A percentile compares a stretch with the other conserved stretches of the same genome.
These are phyloP conservation scores for Diachasma alloeum DNA, from an alignment of 1,140 invertebrate species.

Conservation along the genomic window DNA sequence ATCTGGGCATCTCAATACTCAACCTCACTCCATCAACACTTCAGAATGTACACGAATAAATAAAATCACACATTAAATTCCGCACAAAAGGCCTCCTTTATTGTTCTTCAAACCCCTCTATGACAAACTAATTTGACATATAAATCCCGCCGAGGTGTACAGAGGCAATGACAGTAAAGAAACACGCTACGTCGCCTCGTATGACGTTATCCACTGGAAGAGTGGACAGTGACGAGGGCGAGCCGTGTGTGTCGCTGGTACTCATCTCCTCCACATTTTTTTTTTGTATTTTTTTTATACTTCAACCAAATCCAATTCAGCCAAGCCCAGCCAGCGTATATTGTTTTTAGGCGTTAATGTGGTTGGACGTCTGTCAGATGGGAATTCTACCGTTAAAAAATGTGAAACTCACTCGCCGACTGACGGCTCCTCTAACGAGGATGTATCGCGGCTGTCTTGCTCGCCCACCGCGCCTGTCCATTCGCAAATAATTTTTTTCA, in stretches of 20 bases:
- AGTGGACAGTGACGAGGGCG: conserved; percentile 9
- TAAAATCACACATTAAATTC: no score
- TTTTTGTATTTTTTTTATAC: neutral
- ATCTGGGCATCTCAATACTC: no score
- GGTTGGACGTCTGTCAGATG: conserved; percentile 30
- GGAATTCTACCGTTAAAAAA: conserved; percentile 33
- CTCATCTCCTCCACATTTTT: neutral
- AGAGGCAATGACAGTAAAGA: conserved; percentile 5
- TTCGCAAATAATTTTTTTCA: conserved; percentile 25
- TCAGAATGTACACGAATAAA: no score
- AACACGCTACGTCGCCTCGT: conserved; percentile 13
- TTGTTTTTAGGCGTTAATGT: conserved; percentile 32
- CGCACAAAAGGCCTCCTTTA: neutral
- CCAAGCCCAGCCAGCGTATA: neutral
- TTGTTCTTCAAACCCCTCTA: neutral
- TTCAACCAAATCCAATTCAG: neutral
- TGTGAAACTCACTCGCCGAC: conserved; percentile 24
- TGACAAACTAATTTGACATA: neutral
- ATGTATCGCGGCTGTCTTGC: conserved; percentile 29
- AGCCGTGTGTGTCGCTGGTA: neutral
- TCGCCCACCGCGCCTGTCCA: conserved; percentile 15
- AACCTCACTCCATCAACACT: no score
- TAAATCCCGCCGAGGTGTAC: neutral
- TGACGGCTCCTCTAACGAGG: conserved; percentile 30
- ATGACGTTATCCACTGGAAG: neutral